Base-by-base conservation (phyloP, 2,888 invertebrate genomes). In the Lasioglossum leucozonium region DNA sequence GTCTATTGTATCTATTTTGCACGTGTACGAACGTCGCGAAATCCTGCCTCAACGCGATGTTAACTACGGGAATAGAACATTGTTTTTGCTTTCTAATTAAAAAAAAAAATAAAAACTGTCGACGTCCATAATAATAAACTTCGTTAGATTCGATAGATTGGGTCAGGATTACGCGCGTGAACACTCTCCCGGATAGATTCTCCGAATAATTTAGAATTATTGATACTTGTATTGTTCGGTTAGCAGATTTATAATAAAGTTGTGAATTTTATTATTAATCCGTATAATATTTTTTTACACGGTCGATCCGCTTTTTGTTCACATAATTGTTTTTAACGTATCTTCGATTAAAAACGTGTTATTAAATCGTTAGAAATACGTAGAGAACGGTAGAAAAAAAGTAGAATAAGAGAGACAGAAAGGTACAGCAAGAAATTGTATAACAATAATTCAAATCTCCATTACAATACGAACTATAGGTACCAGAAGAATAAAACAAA, bases 221-320 rank as follows among this genome's bases (percentile, higher is more conserved):
- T 86, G 84, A 86, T 91, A 93, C 89, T 22, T 92, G 91, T 91
- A 92, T 92, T 92, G 92, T 92, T 91, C 91, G 87, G 90, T 91
- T 91, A 88, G 89, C 87, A 92, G 84, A 91, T 89, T 89, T 92
- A 90, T 88, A 93, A 93, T 92, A 93, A 92, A 93, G 88, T 93
- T 93, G 92, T 92, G 91, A 92, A 92, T 91, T 91, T 92, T 91
- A 91, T 86, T 82, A 65, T 58, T n/a, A 44, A 47, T 34, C n/a
- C 26, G 4, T 16, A 42, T 26, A 16, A 69, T 22, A 62, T 62
- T 30, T 30, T 13, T 5, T 26, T 26, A 26, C 26, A 58, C 26
- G 58, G 26, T 26, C 26, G n/a, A 58, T 26, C 58, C 13, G 58
- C 26, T 58, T 26, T 11, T 11, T 58, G 2, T 51, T 55, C n/a